Evolutionary conservation across 2,797 vertebrate species (phyloP).

Genomic region (Danio jaintianensis): DNA sequence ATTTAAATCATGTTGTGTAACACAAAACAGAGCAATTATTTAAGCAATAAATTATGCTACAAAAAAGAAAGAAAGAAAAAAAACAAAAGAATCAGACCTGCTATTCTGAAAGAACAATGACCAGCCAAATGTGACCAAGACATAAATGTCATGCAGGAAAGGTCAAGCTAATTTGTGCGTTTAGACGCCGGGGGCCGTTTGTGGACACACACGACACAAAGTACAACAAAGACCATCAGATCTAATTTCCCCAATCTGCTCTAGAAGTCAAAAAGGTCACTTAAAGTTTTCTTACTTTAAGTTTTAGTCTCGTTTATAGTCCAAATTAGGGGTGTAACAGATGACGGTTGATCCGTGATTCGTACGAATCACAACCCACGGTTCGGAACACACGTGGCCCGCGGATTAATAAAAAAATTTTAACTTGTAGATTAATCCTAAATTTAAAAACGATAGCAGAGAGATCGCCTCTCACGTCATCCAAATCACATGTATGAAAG

Average conservation of each 20-base stretch:
- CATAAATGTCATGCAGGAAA: constrained; percentile 9
- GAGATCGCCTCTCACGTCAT: too few species aligned
- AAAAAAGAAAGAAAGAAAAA: background rate
- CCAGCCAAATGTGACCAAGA: constrained; percentile 3
- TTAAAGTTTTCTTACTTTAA: too few species aligned
- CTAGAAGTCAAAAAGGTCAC: background rate
- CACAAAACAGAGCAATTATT: background rate
- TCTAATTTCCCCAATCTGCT: background rate
- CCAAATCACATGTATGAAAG: too few species aligned
- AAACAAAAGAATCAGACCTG: background rate
- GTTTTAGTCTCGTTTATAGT: too few species aligned
- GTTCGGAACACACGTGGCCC: too few species aligned
- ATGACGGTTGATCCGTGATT: too few species aligned
- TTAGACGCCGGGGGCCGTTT: background rate
- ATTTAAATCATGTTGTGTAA: background rate
- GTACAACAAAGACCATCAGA: background rate
- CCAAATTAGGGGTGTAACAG: too few species aligned
- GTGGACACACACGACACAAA: background rate
- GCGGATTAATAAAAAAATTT: too few species aligned
- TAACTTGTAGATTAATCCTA: too few species aligned
- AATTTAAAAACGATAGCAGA: too few species aligned
- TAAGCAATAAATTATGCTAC: background rate
- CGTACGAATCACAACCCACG: too few species aligned
- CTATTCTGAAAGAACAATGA: constrained; percentile 17
- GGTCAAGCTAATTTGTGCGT: constrained; percentile 13